Conservation (phyloP, 2,888 invertebrate species). For the Sarcophaga carnaria region DNA sequence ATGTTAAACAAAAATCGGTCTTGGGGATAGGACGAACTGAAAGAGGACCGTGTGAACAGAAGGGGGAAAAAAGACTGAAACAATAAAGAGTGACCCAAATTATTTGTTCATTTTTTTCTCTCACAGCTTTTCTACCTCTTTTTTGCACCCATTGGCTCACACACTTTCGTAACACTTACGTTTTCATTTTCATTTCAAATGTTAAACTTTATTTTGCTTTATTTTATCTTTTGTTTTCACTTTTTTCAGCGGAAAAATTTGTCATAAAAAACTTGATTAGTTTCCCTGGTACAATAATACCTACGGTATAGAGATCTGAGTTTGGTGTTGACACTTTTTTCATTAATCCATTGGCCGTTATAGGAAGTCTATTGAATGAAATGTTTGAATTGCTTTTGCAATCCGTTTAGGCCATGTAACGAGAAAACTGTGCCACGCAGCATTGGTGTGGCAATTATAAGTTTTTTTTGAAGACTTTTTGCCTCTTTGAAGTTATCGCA, state of each 20-base stretch:
- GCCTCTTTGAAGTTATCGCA: no score
- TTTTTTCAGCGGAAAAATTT: conserved; percentile 14
- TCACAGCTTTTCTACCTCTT: conserved; percentile 1
- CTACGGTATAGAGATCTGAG: not conserved
- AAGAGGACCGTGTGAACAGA: not conserved
- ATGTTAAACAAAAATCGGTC: no score
- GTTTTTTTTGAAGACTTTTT: no score
- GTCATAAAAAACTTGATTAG: conserved; percentile 45
- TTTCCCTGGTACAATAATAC: conserved; percentile 3
- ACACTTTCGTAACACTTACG: conserved; percentile 47
- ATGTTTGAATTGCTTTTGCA: no score
- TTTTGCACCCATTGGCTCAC: not conserved
- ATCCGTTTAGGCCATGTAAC: no score
- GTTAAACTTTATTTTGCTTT: conserved; percentile 41
- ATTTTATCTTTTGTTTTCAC: not conserved
- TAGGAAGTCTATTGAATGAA: no score
- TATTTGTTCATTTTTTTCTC: conserved; percentile 14
- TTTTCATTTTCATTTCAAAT: conserved; percentile 50
- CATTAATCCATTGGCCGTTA: not conserved
- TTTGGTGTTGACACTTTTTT: not conserved
- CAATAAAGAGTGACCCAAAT: conserved; percentile 53
- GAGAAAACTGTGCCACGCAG: no score
- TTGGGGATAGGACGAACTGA: not conserved
- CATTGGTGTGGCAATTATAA: no score
- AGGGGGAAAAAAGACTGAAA: not conserved